Evolutionary conservation across 2,113 vertebrate species (phyloP).

Genomic region (Cyprinus carpio): DNA sequence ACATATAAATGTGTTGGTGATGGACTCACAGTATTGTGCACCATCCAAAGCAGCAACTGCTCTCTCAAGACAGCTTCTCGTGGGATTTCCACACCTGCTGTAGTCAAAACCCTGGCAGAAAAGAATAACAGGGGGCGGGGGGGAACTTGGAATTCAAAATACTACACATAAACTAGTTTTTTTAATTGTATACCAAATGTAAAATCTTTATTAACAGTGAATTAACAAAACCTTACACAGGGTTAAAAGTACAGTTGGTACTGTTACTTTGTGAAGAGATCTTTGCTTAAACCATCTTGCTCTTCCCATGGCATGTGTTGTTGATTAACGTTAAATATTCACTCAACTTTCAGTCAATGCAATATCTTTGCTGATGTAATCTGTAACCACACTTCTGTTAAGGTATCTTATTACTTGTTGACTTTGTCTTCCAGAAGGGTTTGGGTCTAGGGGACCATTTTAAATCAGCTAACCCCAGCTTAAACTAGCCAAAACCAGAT

Average conservation of each 20-base stretch:
- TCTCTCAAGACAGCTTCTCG: slow-evolving; percentile 86
- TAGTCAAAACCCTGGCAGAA: slow-evolving; percentile 85
- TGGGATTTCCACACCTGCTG: slow-evolving; percentile 91
- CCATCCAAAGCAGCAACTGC: slow-evolving; percentile 87
- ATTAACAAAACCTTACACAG: no score
- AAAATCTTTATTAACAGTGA: no score
- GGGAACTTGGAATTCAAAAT: background rate
- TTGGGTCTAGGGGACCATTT: background rate
- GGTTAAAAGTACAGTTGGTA: background rate
- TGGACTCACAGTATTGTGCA: slow-evolving; percentile 86
- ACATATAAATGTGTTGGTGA: background rate
- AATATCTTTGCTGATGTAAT: background rate
- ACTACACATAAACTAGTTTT: background rate
- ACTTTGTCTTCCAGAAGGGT: background rate
- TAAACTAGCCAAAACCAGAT: background rate
- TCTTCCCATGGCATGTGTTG: background rate
- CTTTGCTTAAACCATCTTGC: background rate
- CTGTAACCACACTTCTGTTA: background rate
- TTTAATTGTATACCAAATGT: background rate
- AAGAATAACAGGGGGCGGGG: slow-evolving; percentile 8
- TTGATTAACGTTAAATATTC: background rate
- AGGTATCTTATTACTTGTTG: background rate
- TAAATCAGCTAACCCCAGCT: background rate
- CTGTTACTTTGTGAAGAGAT: background rate
- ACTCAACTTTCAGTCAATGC: background rate